These are phyloP conservation scores for Esox niger DNA, from an alignment of 2,113 vertebrate species.

Conservation along the genomic window DNA sequence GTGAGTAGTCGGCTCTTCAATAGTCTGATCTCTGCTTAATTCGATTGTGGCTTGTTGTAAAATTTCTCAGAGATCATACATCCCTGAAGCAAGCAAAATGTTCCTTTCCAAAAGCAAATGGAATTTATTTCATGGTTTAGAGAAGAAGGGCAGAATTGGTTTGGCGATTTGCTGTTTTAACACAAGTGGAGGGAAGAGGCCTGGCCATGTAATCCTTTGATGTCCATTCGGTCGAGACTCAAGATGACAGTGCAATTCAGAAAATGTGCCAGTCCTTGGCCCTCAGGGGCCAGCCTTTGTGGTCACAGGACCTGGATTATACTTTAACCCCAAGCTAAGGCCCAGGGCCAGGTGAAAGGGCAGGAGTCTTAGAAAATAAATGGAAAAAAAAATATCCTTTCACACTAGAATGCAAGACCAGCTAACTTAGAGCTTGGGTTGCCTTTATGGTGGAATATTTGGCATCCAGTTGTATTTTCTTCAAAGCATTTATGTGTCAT, in stretches of 20 bases:
- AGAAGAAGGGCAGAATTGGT: conserved; percentile 14
- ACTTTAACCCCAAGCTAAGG: conserved; percentile 71
- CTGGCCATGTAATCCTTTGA: conserved; percentile 57
- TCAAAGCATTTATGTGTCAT: no score
- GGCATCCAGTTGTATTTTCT: no score
- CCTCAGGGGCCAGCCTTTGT: conserved; percentile 72
- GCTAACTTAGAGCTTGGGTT: no score
- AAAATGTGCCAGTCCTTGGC: conserved; percentile 73
- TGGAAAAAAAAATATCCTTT: neutral
- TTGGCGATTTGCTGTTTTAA: conserved; percentile 2
- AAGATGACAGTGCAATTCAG: conserved; percentile 71
- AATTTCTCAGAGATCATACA: no score
- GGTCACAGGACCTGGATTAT: conserved; percentile 78
- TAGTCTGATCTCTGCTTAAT: neutral
- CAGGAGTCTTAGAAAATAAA: conserved; percentile 63
- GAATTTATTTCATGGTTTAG: no score
- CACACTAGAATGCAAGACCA: no score
- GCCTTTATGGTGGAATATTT: no score
- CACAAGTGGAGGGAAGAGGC: conserved; percentile 25
- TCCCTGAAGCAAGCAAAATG: neutral
- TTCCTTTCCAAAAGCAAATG: no score
- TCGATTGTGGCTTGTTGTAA: no score
- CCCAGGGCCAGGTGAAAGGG: conserved; percentile 75
- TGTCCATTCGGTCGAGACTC: conserved; percentile 43
- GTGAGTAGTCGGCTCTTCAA: no score